Percentiles rank a stretch among this genome's conserved stretches.
Evolutionary conservation across 2,797 vertebrate genomes (phyloP).

Genomic region (Scolopax bukidnonensis): DNA sequence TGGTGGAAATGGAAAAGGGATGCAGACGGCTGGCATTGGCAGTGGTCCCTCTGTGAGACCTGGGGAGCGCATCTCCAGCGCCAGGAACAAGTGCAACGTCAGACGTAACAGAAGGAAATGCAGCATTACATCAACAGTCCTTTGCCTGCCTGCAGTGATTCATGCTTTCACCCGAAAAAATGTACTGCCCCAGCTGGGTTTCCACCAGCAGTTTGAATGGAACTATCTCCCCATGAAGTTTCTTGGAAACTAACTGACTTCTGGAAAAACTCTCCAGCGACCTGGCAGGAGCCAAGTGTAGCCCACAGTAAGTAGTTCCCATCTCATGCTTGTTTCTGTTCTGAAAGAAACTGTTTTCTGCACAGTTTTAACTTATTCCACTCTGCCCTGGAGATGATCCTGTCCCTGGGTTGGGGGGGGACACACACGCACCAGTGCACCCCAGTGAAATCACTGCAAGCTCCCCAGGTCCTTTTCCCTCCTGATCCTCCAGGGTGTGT

Average conservation of each 20-base stretch:
- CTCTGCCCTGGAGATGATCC: not conserved
- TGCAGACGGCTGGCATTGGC: not conserved
- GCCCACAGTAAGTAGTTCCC: not conserved
- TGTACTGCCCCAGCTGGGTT: not conserved
- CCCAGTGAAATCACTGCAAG: accelerated
- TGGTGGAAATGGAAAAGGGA: not conserved
- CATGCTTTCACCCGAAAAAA: not conserved
- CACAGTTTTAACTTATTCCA: accelerated
- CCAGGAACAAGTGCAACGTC: accelerated
- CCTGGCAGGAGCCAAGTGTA: not conserved
- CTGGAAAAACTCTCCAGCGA: not conserved
- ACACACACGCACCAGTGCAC: accelerated
- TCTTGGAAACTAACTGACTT: not conserved
- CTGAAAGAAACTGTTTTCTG: not conserved
- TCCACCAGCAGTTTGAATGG: not conserved
- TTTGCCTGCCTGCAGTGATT: not conserved
- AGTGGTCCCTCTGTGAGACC: accelerated
- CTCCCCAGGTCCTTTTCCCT: not conserved
- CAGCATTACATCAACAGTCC: not conserved
- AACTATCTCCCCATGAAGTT: not conserved
- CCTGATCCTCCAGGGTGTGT: accelerated
- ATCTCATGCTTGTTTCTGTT: not conserved
- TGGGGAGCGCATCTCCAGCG: accelerated
- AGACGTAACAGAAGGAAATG: not conserved
- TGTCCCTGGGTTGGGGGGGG: not conserved